These are phyloP conservation scores for Macrosoma leucophasiata DNA, from an alignment of 2,888 invertebrate species.

Conservation along the genomic window DNA sequence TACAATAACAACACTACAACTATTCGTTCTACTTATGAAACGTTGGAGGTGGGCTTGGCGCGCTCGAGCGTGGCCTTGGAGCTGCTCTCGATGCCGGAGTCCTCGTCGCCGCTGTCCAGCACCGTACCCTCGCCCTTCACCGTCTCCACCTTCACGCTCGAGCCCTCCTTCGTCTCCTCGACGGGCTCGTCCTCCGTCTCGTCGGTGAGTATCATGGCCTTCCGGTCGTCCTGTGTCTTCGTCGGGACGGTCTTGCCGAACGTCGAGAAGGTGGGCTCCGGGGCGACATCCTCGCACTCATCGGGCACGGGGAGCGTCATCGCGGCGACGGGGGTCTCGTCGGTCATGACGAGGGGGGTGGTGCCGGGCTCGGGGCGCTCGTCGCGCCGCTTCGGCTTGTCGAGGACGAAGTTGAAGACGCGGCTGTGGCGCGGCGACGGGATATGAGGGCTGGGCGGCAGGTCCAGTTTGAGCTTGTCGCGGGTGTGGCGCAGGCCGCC, in stretches of 20 bases:
- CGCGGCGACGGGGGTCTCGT: slow-evolving; percentile 61
- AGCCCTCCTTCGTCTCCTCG: slow-evolving; percentile 38
- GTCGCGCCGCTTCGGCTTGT: slow-evolving; percentile 49
- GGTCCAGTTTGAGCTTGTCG: slow-evolving; percentile 81
- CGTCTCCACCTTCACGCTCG: slow-evolving; percentile 40
- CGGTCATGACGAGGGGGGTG: slow-evolving; percentile 58
- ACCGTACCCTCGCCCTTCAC: slow-evolving; percentile 76
- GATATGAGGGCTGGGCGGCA: slow-evolving; percentile 75
- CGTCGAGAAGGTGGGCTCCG: slow-evolving; percentile 75
- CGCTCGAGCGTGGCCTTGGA: slow-evolving; percentile 75
- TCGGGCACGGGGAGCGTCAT: slow-evolving; percentile 37
- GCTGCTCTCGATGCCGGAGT: slow-evolving; percentile 80
- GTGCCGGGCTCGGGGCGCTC: slow-evolving; percentile 26
- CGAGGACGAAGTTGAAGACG: slow-evolving; percentile 63
- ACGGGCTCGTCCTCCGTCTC: slow-evolving; percentile 32
- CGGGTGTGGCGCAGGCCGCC: slow-evolving; percentile 84
- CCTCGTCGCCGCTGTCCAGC: slow-evolving; percentile 79
- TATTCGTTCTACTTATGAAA: slow-evolving; percentile 37
- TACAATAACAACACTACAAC: slow-evolving; percentile 27
- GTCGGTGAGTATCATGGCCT: slow-evolving; percentile 47
- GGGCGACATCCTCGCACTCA: slow-evolving; percentile 44
- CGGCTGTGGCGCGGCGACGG: slow-evolving; percentile 57
- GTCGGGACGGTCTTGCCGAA: slow-evolving; percentile 66
- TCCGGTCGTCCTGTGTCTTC: slow-evolving; percentile 47
- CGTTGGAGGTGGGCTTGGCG: slow-evolving; percentile 44